A percentile compares a stretch with the other conserved stretches of the same genome.
Conservation (phyloP, 2,113 vertebrate species). For the Archilochus colubris region DNA sequence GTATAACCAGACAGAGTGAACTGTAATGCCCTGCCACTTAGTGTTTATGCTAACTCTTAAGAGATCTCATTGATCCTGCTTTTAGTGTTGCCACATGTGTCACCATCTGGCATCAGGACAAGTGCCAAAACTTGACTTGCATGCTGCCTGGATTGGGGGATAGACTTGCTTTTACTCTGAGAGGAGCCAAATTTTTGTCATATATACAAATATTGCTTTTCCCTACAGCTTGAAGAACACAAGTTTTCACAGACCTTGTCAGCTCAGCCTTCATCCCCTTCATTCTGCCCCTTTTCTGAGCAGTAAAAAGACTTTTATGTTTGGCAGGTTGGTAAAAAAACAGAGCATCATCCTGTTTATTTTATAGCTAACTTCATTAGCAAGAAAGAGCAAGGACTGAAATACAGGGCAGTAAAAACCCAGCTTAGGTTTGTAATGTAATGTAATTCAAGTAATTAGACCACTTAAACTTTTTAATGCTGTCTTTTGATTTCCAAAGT, state of each 20-base stretch:
- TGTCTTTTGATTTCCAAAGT: constrained; percentile 42
- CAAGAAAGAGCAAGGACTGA: constrained; percentile 67
- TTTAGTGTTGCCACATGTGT: not conserved
- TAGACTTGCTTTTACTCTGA: not conserved
- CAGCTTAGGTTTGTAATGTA: constrained; percentile 39
- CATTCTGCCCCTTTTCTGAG: not conserved
- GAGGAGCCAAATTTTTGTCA: not conserved
- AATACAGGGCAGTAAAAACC: constrained; percentile 67
- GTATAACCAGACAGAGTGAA: not conserved
- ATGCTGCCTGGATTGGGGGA: not conserved
- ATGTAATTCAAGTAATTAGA: constrained; percentile 70
- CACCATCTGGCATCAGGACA: not conserved
- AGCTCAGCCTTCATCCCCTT: not conserved
- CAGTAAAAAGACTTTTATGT: not conserved
- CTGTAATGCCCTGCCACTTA: not conserved
- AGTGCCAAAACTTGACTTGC: constrained; percentile 29
- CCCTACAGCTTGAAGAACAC: not conserved
- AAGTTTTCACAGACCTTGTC: not conserved
- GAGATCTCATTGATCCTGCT: not conserved
- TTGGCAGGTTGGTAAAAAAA: constrained; percentile 59
- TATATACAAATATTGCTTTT: not conserved
- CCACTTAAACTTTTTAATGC: constrained; percentile 67
- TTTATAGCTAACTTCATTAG: constrained; percentile 73
- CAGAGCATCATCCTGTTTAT: constrained; percentile 42
- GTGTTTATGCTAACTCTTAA: not conserved